Base-by-base conservation (phyloP, 2,797 vertebrate genomes). In the Onychomys leucogaster region DNA sequence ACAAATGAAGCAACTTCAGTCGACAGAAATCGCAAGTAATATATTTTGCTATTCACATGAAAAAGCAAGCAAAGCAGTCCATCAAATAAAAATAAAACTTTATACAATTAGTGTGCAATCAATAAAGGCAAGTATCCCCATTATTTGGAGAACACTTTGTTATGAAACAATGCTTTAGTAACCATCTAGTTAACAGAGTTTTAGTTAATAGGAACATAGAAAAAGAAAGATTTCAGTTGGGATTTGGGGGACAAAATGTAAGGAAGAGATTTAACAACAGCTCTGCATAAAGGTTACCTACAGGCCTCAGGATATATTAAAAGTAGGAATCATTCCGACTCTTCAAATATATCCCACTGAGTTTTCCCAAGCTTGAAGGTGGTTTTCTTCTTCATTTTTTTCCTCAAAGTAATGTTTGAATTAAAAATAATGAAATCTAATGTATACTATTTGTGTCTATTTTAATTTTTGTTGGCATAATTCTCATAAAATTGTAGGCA, bases 301-400 rank as follows among this genome's bases (percentile, higher is more conserved):
- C 2, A 52, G 10, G 4, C 5, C 2, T 23, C 67, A 2, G 1
- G 9, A 9, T 61, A 71, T 59, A 4, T 23, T 46, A 71, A 32
- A 93, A 17, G 69, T 75, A 59, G 0, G 8, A 69, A 10, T 75
- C n/a, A 46, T 25, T 90, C 4, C 19, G 3, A 29, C 11, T 14
- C 29, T 1, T 4, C 32, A 46, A 10, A 73, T 55, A 95, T 34
- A 37, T 67, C 11, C 8, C 14, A 29, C 14, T 41, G 5, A 85
- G 6, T 9, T 37, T 19, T 12, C 37, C 25, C 1, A 37, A 52
- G 32, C 0, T 6, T 13, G 2, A 67, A 34, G 2, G n/a, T 55
- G 17, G 81, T 23, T 84, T 34, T 5, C 21, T 46, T 67, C 55
- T 55, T 78, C 0, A 3, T n/a, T n/a, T 43, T 91, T 19, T 71